These are phyloP conservation scores for Coreoperca whiteheadi DNA, from an alignment of 2,113 vertebrate species.

Conservation along the genomic window DNA sequence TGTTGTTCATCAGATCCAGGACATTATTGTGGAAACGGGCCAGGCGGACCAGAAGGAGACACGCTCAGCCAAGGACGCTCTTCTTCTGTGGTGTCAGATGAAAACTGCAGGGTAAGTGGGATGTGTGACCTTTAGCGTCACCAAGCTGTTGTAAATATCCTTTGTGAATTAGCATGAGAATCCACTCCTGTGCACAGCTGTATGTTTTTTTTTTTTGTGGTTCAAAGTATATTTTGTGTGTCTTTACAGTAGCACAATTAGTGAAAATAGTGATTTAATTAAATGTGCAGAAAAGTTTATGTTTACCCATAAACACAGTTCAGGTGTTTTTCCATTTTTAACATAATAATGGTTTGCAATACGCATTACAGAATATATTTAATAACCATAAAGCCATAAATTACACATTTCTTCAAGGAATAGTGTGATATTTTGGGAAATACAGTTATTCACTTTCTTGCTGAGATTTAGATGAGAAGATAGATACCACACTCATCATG, in stretches of 20 bases:
- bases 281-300: too few species aligned
- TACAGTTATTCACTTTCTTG: not conserved
- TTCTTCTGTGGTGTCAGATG: slow-evolving; percentile 88
- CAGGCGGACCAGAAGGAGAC: slow-evolving; percentile 85
- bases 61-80: slow-evolving; percentile 86
- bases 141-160: slow-evolving; percentile 44
- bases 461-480: not conserved
- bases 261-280: not conserved
- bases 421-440: not conserved
- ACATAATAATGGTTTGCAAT: not conserved
- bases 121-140: slow-evolving; percentile 36
- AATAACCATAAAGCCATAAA: not conserved
- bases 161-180: not conserved
- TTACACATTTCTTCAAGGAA: not conserved
- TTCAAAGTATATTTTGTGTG: not conserved
- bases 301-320: not conserved
- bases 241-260: not conserved
- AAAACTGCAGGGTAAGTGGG: slow-evolving; percentile 84
- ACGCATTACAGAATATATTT: not conserved
- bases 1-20: slow-evolving; percentile 82
- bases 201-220: not conserved
- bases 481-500: not conserved
- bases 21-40: slow-evolving; percentile 86
- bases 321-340: not conserved
- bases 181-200: slow-evolving; percentile 10